Percentiles rank a stretch among this genome's conserved stretches.
These are phyloP conservation scores for Glomeris maerens DNA, from an alignment of 1,140 invertebrate genomes.

Conservation along the genomic window DNA sequence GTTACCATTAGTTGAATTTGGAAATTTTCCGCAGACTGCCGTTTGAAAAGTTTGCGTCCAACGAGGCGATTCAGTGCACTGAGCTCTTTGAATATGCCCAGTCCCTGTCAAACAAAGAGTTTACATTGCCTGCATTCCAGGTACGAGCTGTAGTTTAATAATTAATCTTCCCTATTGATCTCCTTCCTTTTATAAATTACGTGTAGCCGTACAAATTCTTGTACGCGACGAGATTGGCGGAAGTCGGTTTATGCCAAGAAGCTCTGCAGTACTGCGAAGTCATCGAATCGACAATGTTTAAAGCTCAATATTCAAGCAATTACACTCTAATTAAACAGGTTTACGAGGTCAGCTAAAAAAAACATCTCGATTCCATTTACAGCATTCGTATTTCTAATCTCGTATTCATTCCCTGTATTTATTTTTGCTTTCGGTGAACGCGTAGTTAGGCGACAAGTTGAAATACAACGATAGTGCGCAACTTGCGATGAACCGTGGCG, in stretches of 20 bases:
- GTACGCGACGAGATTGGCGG: slow-evolving; percentile 55
- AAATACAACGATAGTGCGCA: slow-evolving; percentile 70
- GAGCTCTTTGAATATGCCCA: slow-evolving; percentile 89
- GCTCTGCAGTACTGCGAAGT: slow-evolving; percentile 68
- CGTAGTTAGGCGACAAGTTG: slow-evolving; percentile 47
- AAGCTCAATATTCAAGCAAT: slow-evolving; percentile 40
- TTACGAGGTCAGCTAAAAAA: slow-evolving; percentile 35
- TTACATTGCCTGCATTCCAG: slow-evolving; percentile 53
- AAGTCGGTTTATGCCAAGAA: slow-evolving; percentile 59
- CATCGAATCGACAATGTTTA: slow-evolving; percentile 46
- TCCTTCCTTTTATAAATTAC: too few relatives aligned
- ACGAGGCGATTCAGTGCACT: slow-evolving; percentile 78
- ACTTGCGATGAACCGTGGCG: too few relatives aligned
- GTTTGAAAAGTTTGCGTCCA: slow-evolving; percentile 49
- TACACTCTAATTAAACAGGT: slow-evolving; percentile 46
- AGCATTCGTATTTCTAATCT: too few relatives aligned
- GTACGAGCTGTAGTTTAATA: too few relatives aligned
- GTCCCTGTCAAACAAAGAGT: slow-evolving; percentile 56
- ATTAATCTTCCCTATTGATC: too few relatives aligned
- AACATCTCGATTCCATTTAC: too few relatives aligned
- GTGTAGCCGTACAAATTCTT: slow-evolving; percentile 33
- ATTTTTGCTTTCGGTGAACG: background rate
- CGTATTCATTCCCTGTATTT: slow-evolving; percentile 5
- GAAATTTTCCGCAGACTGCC: slow-evolving; percentile 25
- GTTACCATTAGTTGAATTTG: too few relatives aligned